Evolutionary conservation across 2,888 invertebrate species (phyloP), one percentile per base, ranked within the genome.

Genomic region (Rhamphomyia laevipes): DNA sequence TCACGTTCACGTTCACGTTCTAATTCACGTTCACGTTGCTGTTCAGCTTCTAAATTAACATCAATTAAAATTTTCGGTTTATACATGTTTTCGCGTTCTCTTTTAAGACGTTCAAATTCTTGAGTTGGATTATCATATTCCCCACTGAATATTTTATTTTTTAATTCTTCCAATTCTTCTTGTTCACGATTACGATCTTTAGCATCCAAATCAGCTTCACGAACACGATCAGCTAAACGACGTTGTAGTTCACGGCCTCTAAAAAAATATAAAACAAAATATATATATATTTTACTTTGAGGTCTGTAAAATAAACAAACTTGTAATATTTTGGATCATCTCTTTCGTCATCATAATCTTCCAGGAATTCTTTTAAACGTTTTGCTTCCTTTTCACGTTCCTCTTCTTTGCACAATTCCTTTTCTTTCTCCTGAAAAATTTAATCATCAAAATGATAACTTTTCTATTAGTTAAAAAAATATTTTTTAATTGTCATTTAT

Each of bases 341-440:
- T 47, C 94, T 77, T 70, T 96, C 95, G 70, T 99, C 99, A 64
- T 97, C 96, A 65, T 99, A 99, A 70, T 99, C 97, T 73, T 99
- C 99, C 4, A 99, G 78, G 71, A 99, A 99, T 74, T 96, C 93
- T 70, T 94, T 93, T 48, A 99, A 77, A 41, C 91, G 77, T 72
- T 91, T 89, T 1, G 94, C 95, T 72, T 99, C 97, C 51, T 84
- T 81, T 67, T 87, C 85, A 51, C 90, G 77, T 66, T 94, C 93
- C 62, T 88, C 86, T 62, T 89, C 85, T 61, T 86, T 84, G 57
- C 84, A 77, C 43, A 86, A 74, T 66, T 92, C 91, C 59, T 86
- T 85, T 62, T 90, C 86, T 51, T 84, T 81, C 67, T 92, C 85
- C 62, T 64, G 46, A 11, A 52, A 49, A 40, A 50, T 12, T 47